A percentile compares a stretch with the other conserved stretches of the same genome.
phyloP scores from a whole-genome alignment of 2,113 vertebrate genomes.

The Carollia perspicillata region DNA sequence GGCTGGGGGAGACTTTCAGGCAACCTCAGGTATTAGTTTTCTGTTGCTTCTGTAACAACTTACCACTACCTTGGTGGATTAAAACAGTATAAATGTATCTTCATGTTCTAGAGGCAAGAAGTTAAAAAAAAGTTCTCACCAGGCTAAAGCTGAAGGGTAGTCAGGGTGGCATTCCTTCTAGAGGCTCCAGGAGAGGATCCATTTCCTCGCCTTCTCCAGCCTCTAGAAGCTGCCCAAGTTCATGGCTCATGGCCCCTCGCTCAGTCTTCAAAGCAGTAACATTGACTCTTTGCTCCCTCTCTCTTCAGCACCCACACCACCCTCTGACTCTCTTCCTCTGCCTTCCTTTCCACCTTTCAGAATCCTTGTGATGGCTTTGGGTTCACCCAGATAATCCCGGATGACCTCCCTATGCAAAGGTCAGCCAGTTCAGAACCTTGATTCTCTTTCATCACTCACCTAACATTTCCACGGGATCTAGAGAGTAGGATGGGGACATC shows the following conservation, averaged over 20 bases:
- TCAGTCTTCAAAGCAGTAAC: neutral
- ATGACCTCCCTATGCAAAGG: no score
- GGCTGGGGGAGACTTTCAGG: no score
- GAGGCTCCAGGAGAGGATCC: no score
- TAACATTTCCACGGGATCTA: neutral
- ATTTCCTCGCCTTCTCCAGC: neutral
- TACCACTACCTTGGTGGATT: neutral
- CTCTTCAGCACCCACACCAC: no score
- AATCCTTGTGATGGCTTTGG: neutral
- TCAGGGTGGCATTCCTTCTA: neutral
- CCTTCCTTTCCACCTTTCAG: neutral
- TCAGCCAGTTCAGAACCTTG: neutral
- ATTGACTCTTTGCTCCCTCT: fast-evolving
- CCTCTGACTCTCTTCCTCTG: neutral
- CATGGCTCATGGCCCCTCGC: neutral
- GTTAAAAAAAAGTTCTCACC: no score
- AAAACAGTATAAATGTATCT: neutral
- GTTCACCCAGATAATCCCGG: neutral
- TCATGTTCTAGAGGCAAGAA: neutral
- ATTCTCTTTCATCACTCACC: neutral
- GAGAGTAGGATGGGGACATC: fast-evolving
- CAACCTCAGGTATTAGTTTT: no score
- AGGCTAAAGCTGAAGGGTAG: fast-evolving
- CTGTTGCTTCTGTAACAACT: no score
- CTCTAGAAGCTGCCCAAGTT: fast-evolving